phyloP scores from a whole-genome alignment of 2,888 invertebrate genomes.

The Lissocephala sabroskyi region DNA sequence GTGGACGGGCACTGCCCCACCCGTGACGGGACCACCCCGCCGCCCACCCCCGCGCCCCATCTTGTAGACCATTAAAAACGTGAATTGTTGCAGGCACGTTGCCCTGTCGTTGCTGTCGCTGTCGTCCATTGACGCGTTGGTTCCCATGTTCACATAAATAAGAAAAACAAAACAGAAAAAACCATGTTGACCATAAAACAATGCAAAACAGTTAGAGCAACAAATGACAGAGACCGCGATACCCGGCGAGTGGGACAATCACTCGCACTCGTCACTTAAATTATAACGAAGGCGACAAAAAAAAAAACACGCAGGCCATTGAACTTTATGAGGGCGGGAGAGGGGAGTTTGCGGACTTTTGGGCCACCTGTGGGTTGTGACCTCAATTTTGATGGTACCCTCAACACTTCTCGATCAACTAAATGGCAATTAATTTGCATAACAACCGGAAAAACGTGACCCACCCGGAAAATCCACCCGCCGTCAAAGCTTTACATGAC shows the following conservation, averaged over 20 bases:
- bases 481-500: no score
- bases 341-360: no score
- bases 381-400: no score
- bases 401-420: no score
- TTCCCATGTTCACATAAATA: slow-evolving; percentile 46
- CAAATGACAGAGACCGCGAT: slow-evolving; percentile 42
- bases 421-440: slow-evolving; percentile 32
- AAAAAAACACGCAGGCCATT: slow-evolving; percentile 31
- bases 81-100: slow-evolving; percentile 54
- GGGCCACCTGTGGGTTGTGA: no score
- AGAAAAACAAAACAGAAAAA: slow-evolving; percentile 2
- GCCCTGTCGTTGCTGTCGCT: slow-evolving; percentile 5
- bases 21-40: neutral
- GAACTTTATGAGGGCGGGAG: no score
- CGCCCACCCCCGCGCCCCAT: neutral
- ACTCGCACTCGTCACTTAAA: slow-evolving; percentile 20
- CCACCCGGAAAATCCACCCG: no score
- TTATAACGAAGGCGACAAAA: slow-evolving; percentile 39
- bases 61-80: slow-evolving; percentile 45
- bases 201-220: slow-evolving; percentile 61
- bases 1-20: neutral
- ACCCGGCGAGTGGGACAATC: no score
- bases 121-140: slow-evolving; percentile 30
- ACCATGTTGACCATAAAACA: slow-evolving; percentile 57
- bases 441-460: slow-evolving; percentile 57